phyloP scores from a whole-genome alignment of 2,113 vertebrate species.

The Acrocephalus kingi region DNA sequence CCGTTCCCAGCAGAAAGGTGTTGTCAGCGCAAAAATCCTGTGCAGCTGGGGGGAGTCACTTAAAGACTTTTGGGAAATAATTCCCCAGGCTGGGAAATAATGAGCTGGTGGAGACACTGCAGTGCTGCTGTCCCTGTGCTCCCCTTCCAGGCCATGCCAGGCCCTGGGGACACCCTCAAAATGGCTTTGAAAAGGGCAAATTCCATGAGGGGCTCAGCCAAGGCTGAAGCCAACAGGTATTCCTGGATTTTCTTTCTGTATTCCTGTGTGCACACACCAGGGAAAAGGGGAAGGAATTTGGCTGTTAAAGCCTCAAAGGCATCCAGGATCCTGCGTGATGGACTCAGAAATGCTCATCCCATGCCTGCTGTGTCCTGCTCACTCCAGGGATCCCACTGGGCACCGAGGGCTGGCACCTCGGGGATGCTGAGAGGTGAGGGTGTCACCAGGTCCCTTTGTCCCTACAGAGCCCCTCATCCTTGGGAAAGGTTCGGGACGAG shows the following conservation, averaged over 20 bases:
- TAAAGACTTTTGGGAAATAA: constrained; percentile 43
- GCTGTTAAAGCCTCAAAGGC: background rate
- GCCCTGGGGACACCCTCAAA: background rate
- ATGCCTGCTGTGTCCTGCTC: accelerated
- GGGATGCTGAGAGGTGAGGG: accelerated
- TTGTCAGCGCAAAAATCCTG: constrained; percentile 36
- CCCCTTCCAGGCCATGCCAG: accelerated
- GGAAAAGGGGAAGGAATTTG: background rate
- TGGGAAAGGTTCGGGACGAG: background rate
- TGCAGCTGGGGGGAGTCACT: background rate
- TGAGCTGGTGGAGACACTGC: background rate
- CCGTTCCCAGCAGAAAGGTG: constrained; percentile 35
- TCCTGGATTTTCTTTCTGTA: background rate
- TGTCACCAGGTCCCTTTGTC: background rate
- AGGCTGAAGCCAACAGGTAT: background rate
- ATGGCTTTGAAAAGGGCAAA: background rate
- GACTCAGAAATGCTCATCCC: accelerated
- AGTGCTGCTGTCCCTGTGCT: background rate
- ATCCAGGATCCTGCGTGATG: accelerated
- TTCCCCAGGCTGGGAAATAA: background rate
- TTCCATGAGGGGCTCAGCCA: accelerated
- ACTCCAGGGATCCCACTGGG: accelerated
- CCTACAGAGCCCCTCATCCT: background rate
- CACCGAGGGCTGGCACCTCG: accelerated
- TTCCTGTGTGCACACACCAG: accelerated